Evolutionary conservation across 2,888 invertebrate species (phyloP).

Genomic region (Callyntrura sp.): DNA sequence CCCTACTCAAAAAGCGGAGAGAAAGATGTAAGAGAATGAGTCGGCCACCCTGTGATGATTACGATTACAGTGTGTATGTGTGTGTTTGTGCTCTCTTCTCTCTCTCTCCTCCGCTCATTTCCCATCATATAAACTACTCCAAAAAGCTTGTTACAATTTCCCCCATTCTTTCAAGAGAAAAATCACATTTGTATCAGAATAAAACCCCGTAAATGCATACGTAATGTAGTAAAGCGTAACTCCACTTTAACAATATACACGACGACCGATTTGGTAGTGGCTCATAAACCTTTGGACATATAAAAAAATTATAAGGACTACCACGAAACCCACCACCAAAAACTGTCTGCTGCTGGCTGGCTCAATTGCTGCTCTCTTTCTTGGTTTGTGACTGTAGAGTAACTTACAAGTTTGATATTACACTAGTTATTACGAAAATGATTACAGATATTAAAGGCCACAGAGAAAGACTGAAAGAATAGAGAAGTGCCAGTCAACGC

Average conservation of each 20-base stretch:
- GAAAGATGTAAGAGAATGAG: not conserved
- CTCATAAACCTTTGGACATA: not conserved
- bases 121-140: constrained; percentile 60
- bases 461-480: constrained; percentile 43
- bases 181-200: constrained; percentile 7
- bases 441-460: constrained; percentile 57
- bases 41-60: constrained; percentile 75
- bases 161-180: constrained; percentile 21
- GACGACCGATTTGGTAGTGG: not conserved
- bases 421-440: constrained; percentile 66
- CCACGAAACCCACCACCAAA: constrained; percentile 59
- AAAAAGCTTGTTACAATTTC: constrained; percentile 66
- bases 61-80: constrained; percentile 63
- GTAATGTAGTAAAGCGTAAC: not conserved
- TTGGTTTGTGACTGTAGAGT: not conserved
- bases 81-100: constrained; percentile 18
- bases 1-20: not conserved
- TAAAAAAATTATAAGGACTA: not conserved
- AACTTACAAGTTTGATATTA: constrained; percentile 38
- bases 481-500: constrained; percentile 36
- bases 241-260: not conserved
- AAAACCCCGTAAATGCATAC: not conserved
- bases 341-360: constrained; percentile 22
- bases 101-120: constrained; percentile 56
- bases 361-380: constrained; percentile 1